Evolutionary conservation across 2,888 invertebrate species (phyloP).

Genomic region (Norana najaformis): DNA sequence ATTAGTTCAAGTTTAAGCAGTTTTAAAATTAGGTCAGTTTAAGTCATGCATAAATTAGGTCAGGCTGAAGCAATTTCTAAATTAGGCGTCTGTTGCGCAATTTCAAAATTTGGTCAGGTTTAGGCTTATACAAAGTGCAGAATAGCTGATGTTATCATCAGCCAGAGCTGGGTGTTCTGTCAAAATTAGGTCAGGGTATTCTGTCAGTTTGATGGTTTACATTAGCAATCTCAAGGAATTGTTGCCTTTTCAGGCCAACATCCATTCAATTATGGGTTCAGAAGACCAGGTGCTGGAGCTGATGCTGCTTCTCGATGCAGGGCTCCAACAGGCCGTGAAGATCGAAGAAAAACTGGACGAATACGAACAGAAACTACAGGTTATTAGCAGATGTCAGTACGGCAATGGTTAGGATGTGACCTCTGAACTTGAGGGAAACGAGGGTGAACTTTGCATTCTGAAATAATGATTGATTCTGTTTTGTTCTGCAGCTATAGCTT

Average conservation of each 20-base stretch:
- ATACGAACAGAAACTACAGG: conserved; percentile 71
- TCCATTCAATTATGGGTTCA: conserved; percentile 87
- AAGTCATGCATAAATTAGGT: not conserved
- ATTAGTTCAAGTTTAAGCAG: no score
- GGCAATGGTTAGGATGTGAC: not conserved
- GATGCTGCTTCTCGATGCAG: conserved; percentile 75
- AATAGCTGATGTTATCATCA: not conserved
- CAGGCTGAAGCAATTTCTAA: not conserved
- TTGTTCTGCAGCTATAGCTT: not conserved
- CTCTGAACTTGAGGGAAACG: no score
- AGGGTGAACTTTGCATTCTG: not conserved
- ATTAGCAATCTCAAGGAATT: no score
- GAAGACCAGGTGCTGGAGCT: conserved; percentile 75
- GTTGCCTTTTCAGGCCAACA: conserved; percentile 74
- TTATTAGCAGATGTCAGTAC: conserved; percentile 8
- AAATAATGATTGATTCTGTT: not conserved
- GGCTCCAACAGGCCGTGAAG: conserved; percentile 66
- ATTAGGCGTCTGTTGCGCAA: not conserved
- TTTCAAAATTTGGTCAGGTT: not conserved
- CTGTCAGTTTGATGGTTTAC: not conserved
- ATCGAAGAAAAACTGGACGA: conserved; percentile 70
- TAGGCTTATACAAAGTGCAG: not conserved
- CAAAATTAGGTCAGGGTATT: no score
- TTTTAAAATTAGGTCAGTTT: no score
- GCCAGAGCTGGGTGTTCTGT: not conserved